These are phyloP conservation scores for Tortrix viridana DNA, from an alignment of 2,888 invertebrate genomes.

Conservation along the genomic window DNA sequence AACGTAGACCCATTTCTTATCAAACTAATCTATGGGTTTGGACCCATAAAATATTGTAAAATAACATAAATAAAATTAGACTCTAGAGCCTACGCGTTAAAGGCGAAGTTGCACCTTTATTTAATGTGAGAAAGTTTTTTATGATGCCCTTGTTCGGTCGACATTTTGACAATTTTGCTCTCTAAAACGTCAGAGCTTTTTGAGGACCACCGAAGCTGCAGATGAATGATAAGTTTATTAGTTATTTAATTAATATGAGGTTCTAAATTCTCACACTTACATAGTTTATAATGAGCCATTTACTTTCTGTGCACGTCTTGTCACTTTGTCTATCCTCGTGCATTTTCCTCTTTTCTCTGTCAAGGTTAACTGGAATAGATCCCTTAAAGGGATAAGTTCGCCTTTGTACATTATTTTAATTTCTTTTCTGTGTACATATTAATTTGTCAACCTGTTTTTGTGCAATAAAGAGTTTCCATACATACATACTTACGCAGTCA, in stretches of 20 bases:
- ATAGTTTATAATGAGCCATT: too few species aligned
- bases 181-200: conserved; percentile 67
- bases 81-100: neutral
- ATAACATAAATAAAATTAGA: neutral
- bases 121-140: conserved; percentile 28
- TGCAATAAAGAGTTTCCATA: too few species aligned
- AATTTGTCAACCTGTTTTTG: too few species aligned
- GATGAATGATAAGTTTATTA: conserved; percentile 21
- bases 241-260: conserved; percentile 5
- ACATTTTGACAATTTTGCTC: conserved; percentile 80
- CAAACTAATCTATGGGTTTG: conserved; percentile 25
- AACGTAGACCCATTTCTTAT: conserved; percentile 22
- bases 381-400: too few species aligned
- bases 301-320: too few species aligned
- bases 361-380: too few species aligned
- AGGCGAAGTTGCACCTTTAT: neutral
- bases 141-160: conserved; percentile 62
- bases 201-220: conserved; percentile 69
- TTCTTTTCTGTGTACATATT: too few species aligned
- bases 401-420: too few species aligned
- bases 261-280: too few species aligned
- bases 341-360: too few species aligned
- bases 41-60: conserved; percentile 2
- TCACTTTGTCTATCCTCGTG: too few species aligned
- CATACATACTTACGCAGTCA: too few species aligned